Evolutionary conservation across 2,113 vertebrate species (phyloP).

Genomic region (Axis porcinus): DNA sequence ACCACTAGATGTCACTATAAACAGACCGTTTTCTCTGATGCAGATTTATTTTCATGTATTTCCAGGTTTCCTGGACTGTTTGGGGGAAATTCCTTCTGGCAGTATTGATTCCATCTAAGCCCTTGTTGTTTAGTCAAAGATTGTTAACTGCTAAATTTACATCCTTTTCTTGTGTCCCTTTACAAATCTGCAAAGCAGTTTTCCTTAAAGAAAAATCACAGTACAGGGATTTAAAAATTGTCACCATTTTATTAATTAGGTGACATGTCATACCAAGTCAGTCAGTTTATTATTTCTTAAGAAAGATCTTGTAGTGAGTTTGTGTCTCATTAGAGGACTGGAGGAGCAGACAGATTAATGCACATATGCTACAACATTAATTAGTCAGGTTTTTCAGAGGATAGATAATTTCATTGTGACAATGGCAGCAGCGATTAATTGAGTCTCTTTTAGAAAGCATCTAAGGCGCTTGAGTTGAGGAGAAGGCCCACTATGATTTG

Average conservation of each 20-base stretch:
- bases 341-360: conserved; percentile 76
- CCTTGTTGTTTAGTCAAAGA: conserved; percentile 39
- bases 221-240: conserved; percentile 62
- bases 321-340: conserved; percentile 75
- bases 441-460: conserved; percentile 56
- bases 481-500: conserved; percentile 29
- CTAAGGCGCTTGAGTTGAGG: conserved; percentile 43
- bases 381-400: conserved; percentile 75
- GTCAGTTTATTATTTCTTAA: conserved; percentile 73
- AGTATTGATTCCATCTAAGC: conserved; percentile 25
- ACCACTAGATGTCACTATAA: conserved; percentile 84
- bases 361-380: conserved; percentile 77
- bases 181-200: conserved; percentile 46
- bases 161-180: neutral
- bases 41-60: neutral
- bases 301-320: conserved; percentile 67
- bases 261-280: conserved; percentile 43
- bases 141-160: conserved; percentile 50
- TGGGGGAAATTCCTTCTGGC: neutral
- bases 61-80: neutral
- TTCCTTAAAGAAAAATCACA: neutral
- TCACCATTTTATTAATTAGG: conserved; percentile 70
- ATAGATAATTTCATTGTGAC: conserved; percentile 75
- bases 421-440: conserved; percentile 73
- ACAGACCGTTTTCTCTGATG: conserved; percentile 69